Evolutionary conservation across 2,797 vertebrate genomes (phyloP).

Genomic region (Arrhamphus sclerolepis): DNA sequence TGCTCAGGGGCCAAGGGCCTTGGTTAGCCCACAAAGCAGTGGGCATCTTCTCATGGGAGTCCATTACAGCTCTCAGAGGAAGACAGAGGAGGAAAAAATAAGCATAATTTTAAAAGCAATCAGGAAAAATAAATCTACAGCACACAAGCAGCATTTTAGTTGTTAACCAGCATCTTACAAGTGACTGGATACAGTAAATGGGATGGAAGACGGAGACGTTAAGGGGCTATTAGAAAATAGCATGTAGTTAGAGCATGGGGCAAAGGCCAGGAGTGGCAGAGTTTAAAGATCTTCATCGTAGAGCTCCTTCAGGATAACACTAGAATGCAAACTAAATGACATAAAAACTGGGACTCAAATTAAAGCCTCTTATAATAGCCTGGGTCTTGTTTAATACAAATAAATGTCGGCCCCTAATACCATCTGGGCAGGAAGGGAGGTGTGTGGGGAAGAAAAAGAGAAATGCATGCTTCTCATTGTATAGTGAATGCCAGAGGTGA

Average conservation of each 20-base stretch:
- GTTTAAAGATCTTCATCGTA: slow-evolving; percentile 4
- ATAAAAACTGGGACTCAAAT: not conserved
- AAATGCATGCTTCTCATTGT: no score
- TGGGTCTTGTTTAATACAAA: no score
- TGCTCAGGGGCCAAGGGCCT: slow-evolving; percentile 86
- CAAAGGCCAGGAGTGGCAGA: slow-evolving; percentile 39
- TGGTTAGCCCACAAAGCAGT: slow-evolving; percentile 87
- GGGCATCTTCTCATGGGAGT: slow-evolving; percentile 91
- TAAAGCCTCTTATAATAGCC: no score
- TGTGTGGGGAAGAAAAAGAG: no score
- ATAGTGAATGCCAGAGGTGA: no score
- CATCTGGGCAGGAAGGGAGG: no score
- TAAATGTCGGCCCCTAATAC: no score
- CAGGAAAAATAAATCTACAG: slow-evolving; percentile 88
- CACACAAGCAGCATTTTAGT: slow-evolving; percentile 80
- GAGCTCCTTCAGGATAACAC: not conserved
- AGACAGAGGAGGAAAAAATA: slow-evolving; percentile 91
- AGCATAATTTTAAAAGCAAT: slow-evolving; percentile 99
- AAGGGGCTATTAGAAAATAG: slow-evolving; percentile 21
- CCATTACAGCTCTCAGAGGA: slow-evolving; percentile 90
- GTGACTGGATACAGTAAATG: slow-evolving; percentile 62
- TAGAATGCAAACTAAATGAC: not conserved
- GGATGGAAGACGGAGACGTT: slow-evolving; percentile 59
- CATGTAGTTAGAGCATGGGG: slow-evolving; percentile 22
- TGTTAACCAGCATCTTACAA: slow-evolving; percentile 84